These are phyloP conservation scores for Cliona cf. orientalis DNA, from an alignment of 37 sponge, comb jelly and placozoan species.

Conservation along the genomic window DNA sequence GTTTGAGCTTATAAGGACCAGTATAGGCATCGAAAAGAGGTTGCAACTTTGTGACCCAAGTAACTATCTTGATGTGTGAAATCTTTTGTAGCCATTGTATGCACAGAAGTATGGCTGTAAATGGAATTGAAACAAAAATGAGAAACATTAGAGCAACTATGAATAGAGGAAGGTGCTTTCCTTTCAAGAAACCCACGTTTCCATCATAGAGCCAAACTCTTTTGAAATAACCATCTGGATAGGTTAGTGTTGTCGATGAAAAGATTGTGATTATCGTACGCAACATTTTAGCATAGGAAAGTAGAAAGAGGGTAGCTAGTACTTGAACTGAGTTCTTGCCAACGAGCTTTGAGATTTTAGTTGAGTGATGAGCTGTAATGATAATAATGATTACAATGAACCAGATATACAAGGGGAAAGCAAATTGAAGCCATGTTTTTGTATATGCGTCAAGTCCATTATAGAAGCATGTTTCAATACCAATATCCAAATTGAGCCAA, in stretches of 20 bases:
- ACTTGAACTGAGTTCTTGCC: background rate
- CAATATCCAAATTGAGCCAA: too few species aligned
- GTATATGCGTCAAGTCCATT: too few species aligned
- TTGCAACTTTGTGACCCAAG: background rate
- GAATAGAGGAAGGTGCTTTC: background rate
- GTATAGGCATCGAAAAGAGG: slow-evolving; percentile 11
- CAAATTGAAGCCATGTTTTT: too few species aligned
- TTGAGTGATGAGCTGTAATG: too few species aligned
- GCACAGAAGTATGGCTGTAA: background rate
- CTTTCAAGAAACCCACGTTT: background rate
- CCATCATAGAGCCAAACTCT: background rate
- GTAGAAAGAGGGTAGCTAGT: background rate
- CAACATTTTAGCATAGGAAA: background rate
- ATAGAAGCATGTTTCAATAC: too few species aligned
- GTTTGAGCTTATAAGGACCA: slow-evolving; percentile 14
- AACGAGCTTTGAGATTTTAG: background rate
- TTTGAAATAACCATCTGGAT: background rate
- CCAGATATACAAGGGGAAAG: too few species aligned
- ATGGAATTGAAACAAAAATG: background rate
- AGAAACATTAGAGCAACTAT: background rate
- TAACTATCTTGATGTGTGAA: background rate
- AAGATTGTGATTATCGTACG: background rate
- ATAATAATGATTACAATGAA: too few species aligned
- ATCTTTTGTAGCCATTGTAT: background rate
- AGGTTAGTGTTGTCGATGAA: background rate